Conservation (phyloP, 2,888 invertebrate species). For the Aromia moschata region DNA sequence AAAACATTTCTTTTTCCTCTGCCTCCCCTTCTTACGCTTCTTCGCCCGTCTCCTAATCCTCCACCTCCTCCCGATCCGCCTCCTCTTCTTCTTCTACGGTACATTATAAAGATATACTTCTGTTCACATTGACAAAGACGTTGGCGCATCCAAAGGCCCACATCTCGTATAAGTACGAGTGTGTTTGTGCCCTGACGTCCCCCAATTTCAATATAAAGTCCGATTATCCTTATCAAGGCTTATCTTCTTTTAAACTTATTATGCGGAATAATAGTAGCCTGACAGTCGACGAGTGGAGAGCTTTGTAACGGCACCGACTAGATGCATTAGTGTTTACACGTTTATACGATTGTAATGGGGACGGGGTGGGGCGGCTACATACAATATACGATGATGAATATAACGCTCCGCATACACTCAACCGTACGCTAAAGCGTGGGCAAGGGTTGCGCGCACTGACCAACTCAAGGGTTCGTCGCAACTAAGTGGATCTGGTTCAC, state of each 20-base stretch:
- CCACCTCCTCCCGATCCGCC: too few relatives aligned
- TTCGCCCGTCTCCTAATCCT: too few relatives aligned
- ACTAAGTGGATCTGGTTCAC: conserved; percentile 27
- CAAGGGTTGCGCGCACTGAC: conserved; percentile 20
- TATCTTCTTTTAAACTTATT: conserved; percentile 14
- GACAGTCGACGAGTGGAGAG: conserved; percentile 40
- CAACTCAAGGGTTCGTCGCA: conserved; percentile 34
- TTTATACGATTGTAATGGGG: conserved; percentile 55
- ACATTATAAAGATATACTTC: too few relatives aligned
- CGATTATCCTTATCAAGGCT: conserved; percentile 1
- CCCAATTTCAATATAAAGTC: too few relatives aligned
- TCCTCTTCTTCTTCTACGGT: too few relatives aligned
- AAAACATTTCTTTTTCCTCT: too few relatives aligned
- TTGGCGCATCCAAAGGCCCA: too few relatives aligned
- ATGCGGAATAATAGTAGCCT: conserved; percentile 29
- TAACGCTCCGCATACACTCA: conserved; percentile 13
- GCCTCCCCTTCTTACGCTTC: too few relatives aligned
- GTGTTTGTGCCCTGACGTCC: too few relatives aligned
- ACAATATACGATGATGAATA: too few relatives aligned
- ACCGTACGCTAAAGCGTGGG: conserved; percentile 22
- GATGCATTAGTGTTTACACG: conserved; percentile 61
- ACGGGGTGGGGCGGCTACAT: conserved; percentile 32
- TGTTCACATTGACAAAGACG: too few relatives aligned
- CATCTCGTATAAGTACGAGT: too few relatives aligned
- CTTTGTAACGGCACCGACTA: conserved; percentile 32